phyloP scores from a whole-genome alignment of 2,113 vertebrate genomes.

The Cinclus cinclus region DNA sequence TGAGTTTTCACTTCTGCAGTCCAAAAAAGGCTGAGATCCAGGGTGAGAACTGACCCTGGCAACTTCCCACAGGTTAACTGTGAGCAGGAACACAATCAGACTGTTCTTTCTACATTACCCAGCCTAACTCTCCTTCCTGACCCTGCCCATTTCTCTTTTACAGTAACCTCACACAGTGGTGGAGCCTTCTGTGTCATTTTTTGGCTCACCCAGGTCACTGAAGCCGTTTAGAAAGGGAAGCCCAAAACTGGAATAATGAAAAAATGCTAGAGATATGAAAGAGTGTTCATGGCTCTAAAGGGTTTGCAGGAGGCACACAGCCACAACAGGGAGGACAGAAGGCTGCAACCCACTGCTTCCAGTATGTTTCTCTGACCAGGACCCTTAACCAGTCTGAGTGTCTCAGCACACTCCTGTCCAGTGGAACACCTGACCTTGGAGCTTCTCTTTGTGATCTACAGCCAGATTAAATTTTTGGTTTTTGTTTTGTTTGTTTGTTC shows the following conservation, averaged over 20 bases:
- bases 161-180: not conserved
- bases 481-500: not conserved
- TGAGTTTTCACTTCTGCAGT: not conserved
- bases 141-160: not conserved
- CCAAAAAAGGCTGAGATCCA: not conserved
- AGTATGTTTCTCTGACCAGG: fast-evolving
- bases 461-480: not conserved
- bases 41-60: not conserved
- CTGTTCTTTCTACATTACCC: not conserved
- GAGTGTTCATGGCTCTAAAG: not conserved
- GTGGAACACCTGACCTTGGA: not conserved
- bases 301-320: not conserved
- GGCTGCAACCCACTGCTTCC: not conserved
- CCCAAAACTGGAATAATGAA: not conserved
- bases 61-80: not conserved
- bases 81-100: not conserved
- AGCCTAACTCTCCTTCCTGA: not conserved
- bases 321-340: not conserved
- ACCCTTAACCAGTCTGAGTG: not conserved
- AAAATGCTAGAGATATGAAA: not conserved
- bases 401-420: not conserved
- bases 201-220: not conserved
- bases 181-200: not conserved
- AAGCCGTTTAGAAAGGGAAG: not conserved
- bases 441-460: not conserved